phyloP scores from a whole-genome alignment of 2,888 invertebrate species.

The Steinernema scapterisci region DNA sequence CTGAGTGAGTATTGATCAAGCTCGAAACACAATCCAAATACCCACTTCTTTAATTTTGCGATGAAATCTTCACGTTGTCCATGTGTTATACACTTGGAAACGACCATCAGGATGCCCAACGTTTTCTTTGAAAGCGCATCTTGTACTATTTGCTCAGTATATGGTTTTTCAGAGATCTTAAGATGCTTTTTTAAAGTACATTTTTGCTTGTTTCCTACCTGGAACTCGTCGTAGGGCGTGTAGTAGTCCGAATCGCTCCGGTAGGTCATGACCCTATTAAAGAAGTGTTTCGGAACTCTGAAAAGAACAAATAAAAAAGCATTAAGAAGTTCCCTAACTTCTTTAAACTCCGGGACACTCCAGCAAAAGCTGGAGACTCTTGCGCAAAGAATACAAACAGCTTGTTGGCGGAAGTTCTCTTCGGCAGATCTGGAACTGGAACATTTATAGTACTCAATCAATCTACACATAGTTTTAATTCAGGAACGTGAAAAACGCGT shows the following conservation, averaged over 20 bases:
- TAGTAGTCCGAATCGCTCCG: not conserved
- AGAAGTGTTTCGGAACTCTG: not conserved
- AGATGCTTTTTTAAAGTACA: no score
- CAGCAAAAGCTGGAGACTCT: not conserved
- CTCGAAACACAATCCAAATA: not conserved
- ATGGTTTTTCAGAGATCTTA: not conserved
- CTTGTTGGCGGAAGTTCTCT: not conserved
- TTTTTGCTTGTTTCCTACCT: not conserved
- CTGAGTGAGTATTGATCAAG: not conserved
- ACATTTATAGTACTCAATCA: no score
- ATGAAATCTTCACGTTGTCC: not conserved
- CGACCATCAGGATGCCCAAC: not conserved
- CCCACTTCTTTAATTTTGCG: not conserved
- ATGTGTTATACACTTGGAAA: not conserved
- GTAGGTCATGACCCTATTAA: not conserved
- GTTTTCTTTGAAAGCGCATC: not conserved
- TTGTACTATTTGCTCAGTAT: not conserved
- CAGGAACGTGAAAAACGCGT: not conserved
- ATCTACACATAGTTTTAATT: not conserved
- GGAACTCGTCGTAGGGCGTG: not conserved
- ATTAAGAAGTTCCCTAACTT: not conserved
- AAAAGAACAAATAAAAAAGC: not conserved
- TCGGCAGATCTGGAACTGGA: not conserved
- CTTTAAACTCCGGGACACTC: not conserved
- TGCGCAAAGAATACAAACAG: not conserved